Conservation (phyloP, 2,113 vertebrate genomes). For the Mustelus asterias region DNA sequence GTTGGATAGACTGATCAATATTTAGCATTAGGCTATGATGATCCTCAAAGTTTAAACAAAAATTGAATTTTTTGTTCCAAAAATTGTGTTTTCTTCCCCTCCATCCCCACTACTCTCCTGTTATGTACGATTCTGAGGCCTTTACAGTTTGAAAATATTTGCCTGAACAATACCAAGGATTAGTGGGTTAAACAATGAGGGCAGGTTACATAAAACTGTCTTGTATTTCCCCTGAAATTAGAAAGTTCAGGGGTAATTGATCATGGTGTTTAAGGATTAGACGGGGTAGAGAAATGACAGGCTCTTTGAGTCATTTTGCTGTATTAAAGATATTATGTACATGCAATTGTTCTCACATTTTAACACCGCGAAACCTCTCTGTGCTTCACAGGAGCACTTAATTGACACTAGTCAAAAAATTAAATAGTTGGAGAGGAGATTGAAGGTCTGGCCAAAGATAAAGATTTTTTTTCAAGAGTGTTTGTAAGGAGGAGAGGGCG, state of each 20-base stretch:
- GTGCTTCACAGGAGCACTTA: background rate
- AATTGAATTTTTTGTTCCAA: background rate
- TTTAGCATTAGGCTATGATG: background rate
- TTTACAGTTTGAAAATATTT: no score
- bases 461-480: background rate
- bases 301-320: background rate
- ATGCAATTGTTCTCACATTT: background rate
- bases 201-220: background rate
- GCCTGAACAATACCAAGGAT: background rate
- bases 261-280: background rate
- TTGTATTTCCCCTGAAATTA: background rate
- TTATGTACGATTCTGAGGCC: background rate
- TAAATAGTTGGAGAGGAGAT: background rate
- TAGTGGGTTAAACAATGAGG: background rate
- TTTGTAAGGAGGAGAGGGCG: background rate
- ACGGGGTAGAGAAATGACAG: background rate
- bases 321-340: background rate
- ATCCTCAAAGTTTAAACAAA: background rate
- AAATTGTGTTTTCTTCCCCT: background rate
- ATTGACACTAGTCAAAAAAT: background rate
- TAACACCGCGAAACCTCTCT: background rate
- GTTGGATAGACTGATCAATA: no score
- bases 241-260: background rate
- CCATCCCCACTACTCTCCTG: background rate
- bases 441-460: background rate